Evolutionary conservation across 2,888 invertebrate species (phyloP), one percentile per base, ranked within the genome.

Genomic region (Pristionchus mayeri): DNA sequence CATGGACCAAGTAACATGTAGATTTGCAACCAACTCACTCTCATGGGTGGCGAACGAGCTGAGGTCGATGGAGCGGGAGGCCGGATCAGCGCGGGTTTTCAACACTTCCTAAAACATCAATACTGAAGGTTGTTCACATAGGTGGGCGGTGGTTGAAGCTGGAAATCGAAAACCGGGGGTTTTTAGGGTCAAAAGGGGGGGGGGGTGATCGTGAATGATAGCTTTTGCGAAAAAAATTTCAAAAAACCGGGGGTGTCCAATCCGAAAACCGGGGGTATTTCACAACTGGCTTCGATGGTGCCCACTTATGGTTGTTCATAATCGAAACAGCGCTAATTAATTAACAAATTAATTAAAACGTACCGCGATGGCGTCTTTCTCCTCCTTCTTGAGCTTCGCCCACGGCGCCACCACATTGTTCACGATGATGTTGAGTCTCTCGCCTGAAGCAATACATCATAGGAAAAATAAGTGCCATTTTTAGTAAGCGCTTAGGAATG

Each of bases 71-170:
- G 91, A 84, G 13, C 90, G 88, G n/a, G 71, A 86, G 3, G 84
- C 85, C 78, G 86, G 85, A 37, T 89, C 88, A 83, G 88, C 91
- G 11, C 91, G 88, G 40, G 85, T 87, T 63, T 88, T 87, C 11
- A 92, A 87, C 9, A 90, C 91, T 63, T 86, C 85, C 90, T 90
- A 86, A n/a, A 90, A 78, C n/a, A n/a, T n/a, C n/a, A n/a, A n/a
- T n/a, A n/a, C n/a, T n/a, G n/a, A n/a, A n/a, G n/a, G n/a, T n/a
- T n/a, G n/a, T n/a, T n/a, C n/a, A n/a, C n/a, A n/a, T n/a, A n/a
- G n/a, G n/a, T n/a, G n/a, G n/a, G n/a, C n/a, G n/a, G n/a, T n/a
- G n/a, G n/a, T n/a, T n/a, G n/a, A n/a, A n/a, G n/a, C n/a, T n/a
- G n/a, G n/a, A n/a, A n/a, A n/a, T n/a, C n/a, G n/a, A n/a, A n/a